These are phyloP conservation scores for Ectemnius continuus DNA, from an alignment of 2,888 invertebrate genomes.

Conservation along the genomic window DNA sequence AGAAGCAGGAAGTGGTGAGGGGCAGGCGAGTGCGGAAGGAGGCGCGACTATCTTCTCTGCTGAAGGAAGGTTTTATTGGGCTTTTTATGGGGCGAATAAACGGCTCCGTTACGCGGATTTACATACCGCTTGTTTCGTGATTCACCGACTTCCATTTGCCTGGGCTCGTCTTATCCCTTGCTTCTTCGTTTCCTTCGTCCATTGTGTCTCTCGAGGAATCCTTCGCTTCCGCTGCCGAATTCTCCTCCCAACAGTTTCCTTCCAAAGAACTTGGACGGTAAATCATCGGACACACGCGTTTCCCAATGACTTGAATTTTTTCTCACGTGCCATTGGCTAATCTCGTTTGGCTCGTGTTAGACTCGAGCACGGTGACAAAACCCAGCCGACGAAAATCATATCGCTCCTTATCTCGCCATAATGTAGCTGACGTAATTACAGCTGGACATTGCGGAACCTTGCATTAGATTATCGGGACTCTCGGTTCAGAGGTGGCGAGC, in stretches of 20 bases:
- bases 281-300: too few species aligned
- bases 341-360: background rate
- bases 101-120: conserved; percentile 71
- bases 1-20: conserved; percentile 22
- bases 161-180: conserved; percentile 24
- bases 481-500: conserved; percentile 39
- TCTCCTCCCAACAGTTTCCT: background rate
- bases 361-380: background rate
- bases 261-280: background rate
- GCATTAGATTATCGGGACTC: conserved; percentile 52
- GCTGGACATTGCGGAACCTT: conserved; percentile 48
- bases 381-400: too few species aligned
- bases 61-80: conserved; percentile 68
- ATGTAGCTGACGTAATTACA: conserved; percentile 55
- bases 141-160: conserved; percentile 62
- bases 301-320: too few species aligned
- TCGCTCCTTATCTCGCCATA: background rate
- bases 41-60: conserved; percentile 49
- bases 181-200: background rate
- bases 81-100: conserved; percentile 72
- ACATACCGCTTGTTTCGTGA: conserved; percentile 69
- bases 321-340: too few species aligned
- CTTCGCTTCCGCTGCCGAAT: conserved; percentile 2
- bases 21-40: conserved; percentile 22
- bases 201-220: background rate